Percentiles rank a stretch among this genome's conserved stretches.
phyloP scores from a whole-genome alignment of 2,113 vertebrate species.

The Choloepus hoffmanni region DNA sequence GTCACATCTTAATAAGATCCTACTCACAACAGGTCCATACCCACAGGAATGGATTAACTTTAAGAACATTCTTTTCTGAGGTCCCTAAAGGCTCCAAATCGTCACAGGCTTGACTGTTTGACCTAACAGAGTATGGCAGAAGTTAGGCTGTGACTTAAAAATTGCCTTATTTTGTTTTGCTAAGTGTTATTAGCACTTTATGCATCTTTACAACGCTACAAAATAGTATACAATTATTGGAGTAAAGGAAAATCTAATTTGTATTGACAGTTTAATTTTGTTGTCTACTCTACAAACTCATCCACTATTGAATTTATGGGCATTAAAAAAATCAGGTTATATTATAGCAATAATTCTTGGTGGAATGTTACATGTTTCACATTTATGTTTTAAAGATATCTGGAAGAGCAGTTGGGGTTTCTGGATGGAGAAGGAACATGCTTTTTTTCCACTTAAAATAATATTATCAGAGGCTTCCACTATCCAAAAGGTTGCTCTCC shows the following conservation, averaged over 20 bases:
- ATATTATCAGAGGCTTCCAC: neutral
- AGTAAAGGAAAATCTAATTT: neutral
- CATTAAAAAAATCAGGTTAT: neutral
- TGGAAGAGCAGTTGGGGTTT: neutral
- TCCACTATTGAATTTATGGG: neutral
- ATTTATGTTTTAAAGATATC: neutral
- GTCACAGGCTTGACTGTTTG: too few species aligned
- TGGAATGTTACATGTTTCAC: neutral
- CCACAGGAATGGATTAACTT: too few species aligned
- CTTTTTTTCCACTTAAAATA: neutral
- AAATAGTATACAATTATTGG: neutral
- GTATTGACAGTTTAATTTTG: neutral
- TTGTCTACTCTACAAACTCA: neutral
- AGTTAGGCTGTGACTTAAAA: neutral
- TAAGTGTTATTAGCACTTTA: neutral
- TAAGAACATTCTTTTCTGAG: too few species aligned
- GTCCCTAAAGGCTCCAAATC: too few species aligned
- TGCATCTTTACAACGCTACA: neutral
- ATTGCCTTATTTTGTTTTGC: neutral
- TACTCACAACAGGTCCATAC: too few species aligned
- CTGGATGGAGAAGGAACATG: neutral
- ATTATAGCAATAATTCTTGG: neutral
- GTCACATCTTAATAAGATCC: too few species aligned
- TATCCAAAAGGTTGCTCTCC: neutral
- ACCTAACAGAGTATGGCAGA: too few species aligned